Conservation (phyloP, 2,888 invertebrate genomes). For the Archaeoteleia sp. region DNA sequence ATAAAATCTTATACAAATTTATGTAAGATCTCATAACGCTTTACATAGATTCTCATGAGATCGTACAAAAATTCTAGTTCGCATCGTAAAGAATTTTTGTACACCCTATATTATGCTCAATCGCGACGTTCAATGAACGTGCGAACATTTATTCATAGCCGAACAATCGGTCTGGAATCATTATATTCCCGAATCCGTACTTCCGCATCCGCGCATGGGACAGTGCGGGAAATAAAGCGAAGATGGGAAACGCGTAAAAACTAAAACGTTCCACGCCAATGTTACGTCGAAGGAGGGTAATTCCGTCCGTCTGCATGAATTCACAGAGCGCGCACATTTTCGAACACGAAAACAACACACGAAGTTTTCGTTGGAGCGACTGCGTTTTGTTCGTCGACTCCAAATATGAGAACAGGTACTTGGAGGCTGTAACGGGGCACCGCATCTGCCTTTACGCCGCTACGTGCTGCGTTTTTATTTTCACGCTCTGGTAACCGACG, state of each 20-base stretch:
- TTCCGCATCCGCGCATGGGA: slow-evolving; percentile 46
- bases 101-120: slow-evolving; percentile 9
- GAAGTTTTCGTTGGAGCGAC: neutral
- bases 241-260: slow-evolving; percentile 41
- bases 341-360: slow-evolving; percentile 16
- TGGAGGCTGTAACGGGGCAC: slow-evolving; percentile 15
- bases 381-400: slow-evolving; percentile 23
- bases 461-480: slow-evolving; percentile 32
- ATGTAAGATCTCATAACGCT: too few relatives aligned
- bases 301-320: slow-evolving; percentile 16
- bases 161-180: slow-evolving; percentile 44
- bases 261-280: slow-evolving; percentile 22
- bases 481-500: slow-evolving; percentile 33
- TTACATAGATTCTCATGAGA: too few relatives aligned
- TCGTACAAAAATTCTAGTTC: neutral
- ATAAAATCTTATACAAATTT: too few relatives aligned
- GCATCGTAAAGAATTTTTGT: slow-evolving; percentile 11
- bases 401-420: slow-evolving; percentile 6
- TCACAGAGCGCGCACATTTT: slow-evolving; percentile 22
- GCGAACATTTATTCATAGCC: slow-evolving; percentile 36
- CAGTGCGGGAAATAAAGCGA: slow-evolving; percentile 26
- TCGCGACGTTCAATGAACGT: slow-evolving; percentile 42
- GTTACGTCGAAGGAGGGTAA: slow-evolving; percentile 43
- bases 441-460: slow-evolving; percentile 26
- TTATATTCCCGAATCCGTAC: slow-evolving; percentile 45